Evolutionary conservation across 2,113 vertebrate species (phyloP).

Genomic region (Rhadina sibilatrix): DNA sequence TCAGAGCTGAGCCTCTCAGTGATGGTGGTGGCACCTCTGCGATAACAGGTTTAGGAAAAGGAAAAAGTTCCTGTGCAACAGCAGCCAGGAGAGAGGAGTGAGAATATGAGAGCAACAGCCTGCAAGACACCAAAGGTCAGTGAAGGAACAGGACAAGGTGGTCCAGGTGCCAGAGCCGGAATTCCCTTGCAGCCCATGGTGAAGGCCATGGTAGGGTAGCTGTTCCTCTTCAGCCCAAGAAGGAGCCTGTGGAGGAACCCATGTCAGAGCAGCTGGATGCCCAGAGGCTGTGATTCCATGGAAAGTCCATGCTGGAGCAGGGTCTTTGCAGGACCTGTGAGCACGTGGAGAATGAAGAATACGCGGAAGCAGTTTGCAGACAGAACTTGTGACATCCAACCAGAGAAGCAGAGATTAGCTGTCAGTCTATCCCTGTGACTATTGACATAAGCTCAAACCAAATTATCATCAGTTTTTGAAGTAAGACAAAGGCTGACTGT

Average conservation of each 20-base stretch:
- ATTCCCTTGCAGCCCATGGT: accelerated
- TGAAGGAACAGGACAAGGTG: not conserved
- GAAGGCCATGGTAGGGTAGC: not conserved
- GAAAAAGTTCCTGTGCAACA: not conserved
- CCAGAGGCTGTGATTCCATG: not conserved
- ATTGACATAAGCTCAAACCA: not conserved
- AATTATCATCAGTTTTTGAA: not conserved
- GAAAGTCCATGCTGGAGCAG: not conserved
- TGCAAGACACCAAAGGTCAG: not conserved
- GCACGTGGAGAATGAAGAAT: not conserved
- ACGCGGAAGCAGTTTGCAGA: not conserved
- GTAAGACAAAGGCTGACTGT: not conserved
- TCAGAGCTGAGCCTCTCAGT: not conserved
- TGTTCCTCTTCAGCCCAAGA: not conserved
- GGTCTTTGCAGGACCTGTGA: not conserved
- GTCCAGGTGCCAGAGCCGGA: accelerated
- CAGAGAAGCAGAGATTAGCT: not conserved
- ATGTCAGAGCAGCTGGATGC: accelerated
- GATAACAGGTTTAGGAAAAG: not conserved
- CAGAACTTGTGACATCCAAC: not conserved
- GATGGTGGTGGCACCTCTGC: accelerated
- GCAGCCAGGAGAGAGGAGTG: not conserved
- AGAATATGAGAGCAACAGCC: not conserved
- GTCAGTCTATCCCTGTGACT: not conserved
- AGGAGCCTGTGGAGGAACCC: not conserved